phyloP scores from a whole-genome alignment of 2,113 vertebrate genomes.

The Antennarius striatus region DNA sequence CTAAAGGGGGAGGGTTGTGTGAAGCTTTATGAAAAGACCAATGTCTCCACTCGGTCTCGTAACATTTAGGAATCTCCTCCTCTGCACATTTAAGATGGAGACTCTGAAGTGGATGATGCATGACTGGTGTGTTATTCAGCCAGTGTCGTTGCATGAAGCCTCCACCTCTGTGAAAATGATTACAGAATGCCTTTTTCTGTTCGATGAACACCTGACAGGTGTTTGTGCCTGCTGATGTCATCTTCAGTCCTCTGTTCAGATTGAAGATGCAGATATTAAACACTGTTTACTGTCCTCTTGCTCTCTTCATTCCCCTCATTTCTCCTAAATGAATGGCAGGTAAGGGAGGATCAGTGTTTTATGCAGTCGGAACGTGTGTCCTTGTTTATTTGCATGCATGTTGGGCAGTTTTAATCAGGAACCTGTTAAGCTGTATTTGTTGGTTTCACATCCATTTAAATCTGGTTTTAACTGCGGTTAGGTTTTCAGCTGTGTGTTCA shows the following conservation, averaged over 20 bases:
- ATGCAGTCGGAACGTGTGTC: neutral
- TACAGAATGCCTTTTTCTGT: slow-evolving; percentile 7
- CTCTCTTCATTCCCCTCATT: slow-evolving; percentile 66
- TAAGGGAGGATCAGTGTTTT: slow-evolving; percentile 69
- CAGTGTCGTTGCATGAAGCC: slow-evolving; percentile 68
- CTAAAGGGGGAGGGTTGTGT: neutral
- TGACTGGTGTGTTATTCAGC: slow-evolving; percentile 57
- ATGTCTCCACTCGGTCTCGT: slow-evolving; percentile 1
- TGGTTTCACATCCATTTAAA: slow-evolving; percentile 9
- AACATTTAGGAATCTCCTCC: slow-evolving; percentile 10
- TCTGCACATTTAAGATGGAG: slow-evolving; percentile 24
- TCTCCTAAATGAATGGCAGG: slow-evolving; percentile 74
- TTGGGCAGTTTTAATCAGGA: neutral
- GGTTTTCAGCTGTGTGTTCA: slow-evolving; percentile 1
- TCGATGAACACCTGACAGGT: slow-evolving; percentile 31
- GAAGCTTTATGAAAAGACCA: neutral
- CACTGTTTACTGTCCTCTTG: slow-evolving; percentile 53
- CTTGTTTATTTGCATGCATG: slow-evolving; percentile 2
- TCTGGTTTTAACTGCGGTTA: neutral
- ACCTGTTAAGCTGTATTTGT: slow-evolving; percentile 7
- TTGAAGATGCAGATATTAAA: slow-evolving; percentile 58
- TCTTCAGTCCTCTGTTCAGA: slow-evolving; percentile 25
- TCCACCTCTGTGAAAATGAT: slow-evolving; percentile 33
- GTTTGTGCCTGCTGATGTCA: slow-evolving; percentile 39
- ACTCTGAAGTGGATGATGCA: slow-evolving; percentile 68